Base-by-base conservation (phyloP, 2,113 vertebrate genomes). In the Candoia aspera region DNA sequence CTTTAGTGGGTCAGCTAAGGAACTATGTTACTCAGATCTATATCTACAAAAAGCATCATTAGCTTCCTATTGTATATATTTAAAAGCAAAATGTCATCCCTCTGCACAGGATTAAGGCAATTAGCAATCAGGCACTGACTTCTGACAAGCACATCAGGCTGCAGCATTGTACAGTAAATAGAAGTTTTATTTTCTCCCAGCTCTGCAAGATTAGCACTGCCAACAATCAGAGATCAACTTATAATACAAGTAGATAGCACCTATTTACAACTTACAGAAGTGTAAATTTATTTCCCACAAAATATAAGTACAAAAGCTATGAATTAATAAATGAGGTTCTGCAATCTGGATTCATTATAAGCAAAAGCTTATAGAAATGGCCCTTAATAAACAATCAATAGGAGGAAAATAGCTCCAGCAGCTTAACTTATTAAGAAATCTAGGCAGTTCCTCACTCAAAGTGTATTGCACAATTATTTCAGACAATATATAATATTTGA, bases 191-290 rank as follows among this genome's bases (percentile, higher is more conserved):
- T 99, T 97, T 93, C 79, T 95, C 96, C 98, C 95, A 92, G 97
- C 96, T 98, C 97, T 98, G 97, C 97, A 94, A 96, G 98, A 97
- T 97, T 97, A 97, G 97, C 97, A 97, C 96, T 97, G 97, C 95
- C 98, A 98, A 98, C 94, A 97, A 97, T 98, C 97, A 98, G 96
- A 97, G 95, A 97, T 96, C 95, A 97, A 96, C 95, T 95, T 98
- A 98, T 98, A 91, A 95, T 98, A 98, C 97, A 98, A 93, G 96
- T 97, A 97, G 92, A 91, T 97, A 97, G 95, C 96, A 96, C 95
- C 95, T 98, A 98, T 98, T 98, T 98, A 99, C 98, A 99, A 98
- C 98, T 98, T 98, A 99, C 98, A 99, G 97, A 97, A 97, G 97
- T 93, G 87, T 97, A 92, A 92, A 97, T 93, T 97, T 96, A 97